These are phyloP conservation scores for Eleginops maclovinus DNA, from an alignment of 2,113 vertebrate genomes.

Conservation along the genomic window DNA sequence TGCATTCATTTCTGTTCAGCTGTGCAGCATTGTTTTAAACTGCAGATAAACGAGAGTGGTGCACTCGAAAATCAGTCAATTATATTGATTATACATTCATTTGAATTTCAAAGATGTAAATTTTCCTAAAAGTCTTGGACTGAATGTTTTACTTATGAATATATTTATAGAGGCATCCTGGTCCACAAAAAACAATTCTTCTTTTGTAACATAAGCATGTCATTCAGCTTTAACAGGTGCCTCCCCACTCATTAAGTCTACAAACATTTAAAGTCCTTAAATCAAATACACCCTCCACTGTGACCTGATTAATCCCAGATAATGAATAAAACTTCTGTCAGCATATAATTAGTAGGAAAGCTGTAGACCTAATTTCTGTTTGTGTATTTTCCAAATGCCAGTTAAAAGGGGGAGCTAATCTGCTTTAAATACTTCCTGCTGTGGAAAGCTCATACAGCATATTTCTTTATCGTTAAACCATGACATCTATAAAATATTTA, in stretches of 20 bases:
- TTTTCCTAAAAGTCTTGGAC: too few species aligned
- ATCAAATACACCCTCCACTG: not conserved
- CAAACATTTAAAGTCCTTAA: not conserved
- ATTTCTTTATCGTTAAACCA: not conserved
- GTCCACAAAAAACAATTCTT: not conserved
- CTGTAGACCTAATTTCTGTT: slow-evolving; percentile 21
- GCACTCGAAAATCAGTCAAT: not conserved
- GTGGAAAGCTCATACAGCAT: not conserved
- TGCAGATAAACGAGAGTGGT: not conserved
- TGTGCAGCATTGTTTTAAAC: too few species aligned
- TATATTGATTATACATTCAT: not conserved
- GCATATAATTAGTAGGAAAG: slow-evolving; percentile 2
- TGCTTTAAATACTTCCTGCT: not conserved
- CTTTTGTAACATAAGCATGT: too few species aligned
- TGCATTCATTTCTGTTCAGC: not conserved
- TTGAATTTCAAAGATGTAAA: not conserved
- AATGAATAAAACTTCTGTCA: not conserved
- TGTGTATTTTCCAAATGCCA: not conserved
- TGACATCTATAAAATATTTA: not conserved
- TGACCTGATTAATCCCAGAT: not conserved
- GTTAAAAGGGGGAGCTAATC: not conserved
- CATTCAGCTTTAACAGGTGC: not conserved
- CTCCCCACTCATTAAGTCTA: not conserved
- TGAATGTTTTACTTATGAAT: not conserved
- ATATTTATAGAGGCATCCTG: not conserved